Percentiles rank a stretch among this genome's conserved stretches.
Evolutionary conservation across 2,797 vertebrate species (phyloP).

Genomic region (Siniperca obscura): DNA sequence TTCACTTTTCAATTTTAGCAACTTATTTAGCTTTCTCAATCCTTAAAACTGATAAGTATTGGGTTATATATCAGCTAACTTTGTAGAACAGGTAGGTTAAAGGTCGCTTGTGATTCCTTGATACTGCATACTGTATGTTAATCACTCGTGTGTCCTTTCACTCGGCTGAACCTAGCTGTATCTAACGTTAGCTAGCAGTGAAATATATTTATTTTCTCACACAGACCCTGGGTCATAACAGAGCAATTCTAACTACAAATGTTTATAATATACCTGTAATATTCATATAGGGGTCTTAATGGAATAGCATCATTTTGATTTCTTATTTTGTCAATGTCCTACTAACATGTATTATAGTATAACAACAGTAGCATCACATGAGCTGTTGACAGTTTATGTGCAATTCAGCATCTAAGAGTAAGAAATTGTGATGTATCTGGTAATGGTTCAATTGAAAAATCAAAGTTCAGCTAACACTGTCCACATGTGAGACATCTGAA

Average conservation of each 20-base stretch:
- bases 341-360: neutral
- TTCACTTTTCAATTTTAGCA: fast-evolving
- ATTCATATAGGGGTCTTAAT: neutral
- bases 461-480: neutral
- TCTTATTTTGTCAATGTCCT: too few species aligned
- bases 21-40: neutral
- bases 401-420: neutral
- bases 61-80: too few species aligned
- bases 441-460: neutral
- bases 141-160: constrained; percentile 10
- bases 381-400: neutral
- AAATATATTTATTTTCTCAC: too few species aligned
- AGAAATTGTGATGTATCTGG: neutral
- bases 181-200: neutral
- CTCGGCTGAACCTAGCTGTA: neutral
- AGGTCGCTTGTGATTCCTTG: neutral
- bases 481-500: neutral
- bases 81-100: neutral
- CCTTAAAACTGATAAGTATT: fast-evolving
- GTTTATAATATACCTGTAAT: neutral
- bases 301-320: neutral
- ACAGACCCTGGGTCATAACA: neutral
- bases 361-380: neutral
- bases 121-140: neutral
- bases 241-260: neutral